Percentiles rank a stretch among this genome's conserved stretches.
Evolutionary conservation across 2,113 vertebrate species (phyloP).

Genomic region (Dinomys branickii): DNA sequence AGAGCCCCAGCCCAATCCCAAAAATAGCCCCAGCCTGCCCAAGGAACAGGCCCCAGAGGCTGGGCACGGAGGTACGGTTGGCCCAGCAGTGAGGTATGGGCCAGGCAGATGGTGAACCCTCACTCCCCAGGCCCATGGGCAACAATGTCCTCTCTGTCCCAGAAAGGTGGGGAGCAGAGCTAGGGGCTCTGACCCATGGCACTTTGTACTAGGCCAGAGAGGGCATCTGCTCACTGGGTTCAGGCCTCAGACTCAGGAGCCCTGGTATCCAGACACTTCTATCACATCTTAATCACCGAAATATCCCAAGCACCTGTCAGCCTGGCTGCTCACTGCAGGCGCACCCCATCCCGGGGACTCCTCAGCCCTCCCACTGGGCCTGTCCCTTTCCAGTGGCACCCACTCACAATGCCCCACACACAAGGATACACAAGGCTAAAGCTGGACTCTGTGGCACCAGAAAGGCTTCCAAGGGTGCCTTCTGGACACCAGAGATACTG

Average conservation of each 20-base stretch:
- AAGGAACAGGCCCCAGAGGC: slow-evolving; percentile 70
- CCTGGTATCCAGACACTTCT: not conserved
- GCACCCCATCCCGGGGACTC: not conserved
- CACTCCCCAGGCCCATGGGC: not conserved
- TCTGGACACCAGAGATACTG: not conserved
- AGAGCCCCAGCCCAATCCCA: slow-evolving; percentile 86
- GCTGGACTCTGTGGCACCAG: not conserved
- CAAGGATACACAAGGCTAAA: not conserved
- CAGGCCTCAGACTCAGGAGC: not conserved
- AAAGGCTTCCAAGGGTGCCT: not conserved
- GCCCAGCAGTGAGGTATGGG: slow-evolving; percentile 10
- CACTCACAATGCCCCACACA: not conserved
- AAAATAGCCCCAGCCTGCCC: slow-evolving; percentile 85
- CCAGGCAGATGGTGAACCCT: not conserved
- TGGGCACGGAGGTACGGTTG: slow-evolving; percentile 6
- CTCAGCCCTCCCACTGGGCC: not conserved
- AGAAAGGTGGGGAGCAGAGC: not conserved
- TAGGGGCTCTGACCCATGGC: not conserved
- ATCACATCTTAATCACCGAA: not conserved
- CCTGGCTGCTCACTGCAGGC: not conserved
- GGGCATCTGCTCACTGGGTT: not conserved
- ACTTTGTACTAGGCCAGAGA: not conserved
- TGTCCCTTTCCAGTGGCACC: not conserved
- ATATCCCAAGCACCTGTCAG: slow-evolving; percentile 11
- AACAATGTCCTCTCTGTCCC: not conserved